Evolutionary conservation across 2,797 vertebrate genomes (phyloP).

Genomic region (Pangasius mekongensis): DNA sequence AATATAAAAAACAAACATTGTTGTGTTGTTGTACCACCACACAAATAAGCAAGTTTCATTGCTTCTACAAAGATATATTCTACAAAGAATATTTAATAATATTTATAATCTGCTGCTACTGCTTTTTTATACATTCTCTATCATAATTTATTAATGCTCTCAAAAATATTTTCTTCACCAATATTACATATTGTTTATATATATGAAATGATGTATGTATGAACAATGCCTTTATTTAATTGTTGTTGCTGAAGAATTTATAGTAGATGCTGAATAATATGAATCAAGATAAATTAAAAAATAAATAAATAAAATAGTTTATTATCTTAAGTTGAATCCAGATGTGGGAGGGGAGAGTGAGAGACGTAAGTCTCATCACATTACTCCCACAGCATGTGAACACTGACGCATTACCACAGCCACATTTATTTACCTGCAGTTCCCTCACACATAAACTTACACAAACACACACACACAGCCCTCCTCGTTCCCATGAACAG

Average conservation of each 20-base stretch:
- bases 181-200: neutral
- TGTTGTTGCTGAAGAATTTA: neutral
- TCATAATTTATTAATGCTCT: neutral
- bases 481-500: slow-evolving; percentile 69
- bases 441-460: slow-evolving; percentile 36
- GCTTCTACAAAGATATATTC: neutral
- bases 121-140: neutral
- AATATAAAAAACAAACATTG: neutral
- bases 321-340: slow-evolving; percentile 19
- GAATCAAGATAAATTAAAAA: neutral
- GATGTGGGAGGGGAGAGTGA: slow-evolving; percentile 38
- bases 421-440: slow-evolving; percentile 62
- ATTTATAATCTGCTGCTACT: neutral
- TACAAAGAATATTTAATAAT: neutral
- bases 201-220: neutral
- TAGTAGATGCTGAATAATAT: neutral
- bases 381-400: neutral
- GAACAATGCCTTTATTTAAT: neutral
- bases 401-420: slow-evolving; percentile 37
- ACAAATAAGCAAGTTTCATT: neutral
- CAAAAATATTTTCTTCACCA: neutral
- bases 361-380: slow-evolving; percentile 65
- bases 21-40: neutral
- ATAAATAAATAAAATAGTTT: neutral
- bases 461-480: slow-evolving; percentile 28